A percentile compares a stretch with the other conserved stretches of the same genome.
Evolutionary conservation across 2,888 invertebrate species (phyloP).

Genomic region (Thelaira solivaga): DNA sequence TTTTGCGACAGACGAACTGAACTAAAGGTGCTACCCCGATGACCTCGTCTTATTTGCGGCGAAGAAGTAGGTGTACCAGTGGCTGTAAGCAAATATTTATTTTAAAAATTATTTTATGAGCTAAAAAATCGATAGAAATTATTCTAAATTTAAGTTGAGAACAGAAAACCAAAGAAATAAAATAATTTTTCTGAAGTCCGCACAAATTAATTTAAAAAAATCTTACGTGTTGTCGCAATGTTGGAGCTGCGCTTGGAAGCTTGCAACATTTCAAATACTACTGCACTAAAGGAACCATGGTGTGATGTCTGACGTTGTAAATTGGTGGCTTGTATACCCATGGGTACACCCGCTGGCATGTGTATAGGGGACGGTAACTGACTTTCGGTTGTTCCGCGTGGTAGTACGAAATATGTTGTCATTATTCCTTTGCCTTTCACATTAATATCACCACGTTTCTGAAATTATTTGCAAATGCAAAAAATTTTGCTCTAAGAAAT

Average conservation of each 20-base stretch:
- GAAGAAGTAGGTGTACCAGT: constrained; percentile 77
- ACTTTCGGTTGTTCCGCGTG: constrained; percentile 77
- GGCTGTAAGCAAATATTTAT: constrained; percentile 66
- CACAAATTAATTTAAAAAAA: constrained; percentile 5
- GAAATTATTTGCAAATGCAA: background rate
- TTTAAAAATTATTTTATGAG: background rate
- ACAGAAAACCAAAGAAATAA: too few species aligned
- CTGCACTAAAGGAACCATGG: constrained; percentile 88
- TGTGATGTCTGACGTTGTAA: constrained; percentile 84
- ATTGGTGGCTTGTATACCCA: constrained; percentile 80
- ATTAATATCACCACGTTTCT: constrained; percentile 91
- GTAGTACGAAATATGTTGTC: constrained; percentile 95
- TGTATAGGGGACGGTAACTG: constrained; percentile 74
- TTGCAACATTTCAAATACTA: constrained; percentile 93
- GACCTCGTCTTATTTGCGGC: constrained; percentile 75
- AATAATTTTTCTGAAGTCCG: too few species aligned
- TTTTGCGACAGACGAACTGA: constrained; percentile 80
- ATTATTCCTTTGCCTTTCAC: constrained; percentile 97
- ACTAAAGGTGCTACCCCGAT: constrained; percentile 78
- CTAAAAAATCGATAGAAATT: too few species aligned
- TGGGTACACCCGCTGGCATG: constrained; percentile 75
- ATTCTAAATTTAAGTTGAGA: too few species aligned
- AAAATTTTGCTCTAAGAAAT: too few species aligned
- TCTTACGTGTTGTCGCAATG: constrained; percentile 76
- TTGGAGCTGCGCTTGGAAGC: constrained; percentile 78